These are phyloP conservation scores for Melanostoma scalare DNA, from an alignment of 2,888 invertebrate species.

Conservation along the genomic window DNA sequence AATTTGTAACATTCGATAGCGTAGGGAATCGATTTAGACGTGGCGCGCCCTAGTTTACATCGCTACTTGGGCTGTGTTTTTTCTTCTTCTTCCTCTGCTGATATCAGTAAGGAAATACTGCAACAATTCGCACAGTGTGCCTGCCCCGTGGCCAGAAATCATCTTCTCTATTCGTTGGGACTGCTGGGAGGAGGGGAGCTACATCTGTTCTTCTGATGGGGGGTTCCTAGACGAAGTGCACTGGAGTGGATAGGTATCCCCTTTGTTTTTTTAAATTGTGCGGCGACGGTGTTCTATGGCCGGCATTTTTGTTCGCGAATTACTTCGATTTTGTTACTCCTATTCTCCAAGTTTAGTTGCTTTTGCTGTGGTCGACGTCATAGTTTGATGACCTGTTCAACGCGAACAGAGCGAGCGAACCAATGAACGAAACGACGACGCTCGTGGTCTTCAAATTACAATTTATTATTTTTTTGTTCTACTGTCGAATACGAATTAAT, in stretches of 20 bases:
- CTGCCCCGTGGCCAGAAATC: background rate
- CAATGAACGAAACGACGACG: constrained; percentile 24
- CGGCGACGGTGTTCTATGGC: constrained; percentile 34
- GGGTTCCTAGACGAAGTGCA: constrained; percentile 5
- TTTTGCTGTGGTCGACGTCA: constrained; percentile 39
- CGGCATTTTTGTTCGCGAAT: constrained; percentile 60
- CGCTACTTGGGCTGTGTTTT: background rate
- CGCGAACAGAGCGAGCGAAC: constrained; percentile 13
- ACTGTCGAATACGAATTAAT: constrained; percentile 10
- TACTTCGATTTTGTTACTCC: constrained; percentile 35
- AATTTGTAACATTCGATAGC: constrained; percentile 3
- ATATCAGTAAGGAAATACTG: background rate
- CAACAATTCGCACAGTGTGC: background rate
- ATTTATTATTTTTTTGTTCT: constrained; percentile 18
- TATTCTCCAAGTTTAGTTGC: constrained; percentile 34
- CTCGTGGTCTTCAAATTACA: constrained; percentile 62
- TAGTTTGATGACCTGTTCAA: constrained; percentile 71
- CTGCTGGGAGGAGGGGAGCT: no score
- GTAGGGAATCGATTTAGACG: constrained; percentile 28
- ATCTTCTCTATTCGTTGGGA: no score
- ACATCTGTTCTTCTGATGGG: no score
- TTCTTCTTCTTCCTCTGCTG: constrained; percentile 5
- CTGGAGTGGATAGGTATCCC: constrained; percentile 14
- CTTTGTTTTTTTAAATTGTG: background rate
- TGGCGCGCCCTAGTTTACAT: constrained; percentile 65